These are phyloP conservation scores for Lampris incognitus DNA, from an alignment of 2,113 vertebrate genomes.

Conservation along the genomic window DNA sequence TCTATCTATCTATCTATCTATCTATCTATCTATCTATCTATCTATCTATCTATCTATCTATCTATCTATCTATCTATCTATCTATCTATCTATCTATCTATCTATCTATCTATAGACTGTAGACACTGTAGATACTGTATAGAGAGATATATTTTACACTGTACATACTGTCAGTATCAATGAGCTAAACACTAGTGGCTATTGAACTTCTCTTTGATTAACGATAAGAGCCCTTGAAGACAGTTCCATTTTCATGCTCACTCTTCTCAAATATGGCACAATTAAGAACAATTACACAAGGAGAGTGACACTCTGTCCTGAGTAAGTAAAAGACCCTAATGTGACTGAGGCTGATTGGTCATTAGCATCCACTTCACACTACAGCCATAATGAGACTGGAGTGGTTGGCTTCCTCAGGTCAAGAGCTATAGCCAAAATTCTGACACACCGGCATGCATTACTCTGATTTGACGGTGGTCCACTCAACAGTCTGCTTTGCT, in stretches of 20 bases:
- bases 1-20: too few relatives aligned
- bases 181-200: conserved; percentile 12
- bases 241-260: conserved; percentile 53
- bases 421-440: conserved; percentile 39
- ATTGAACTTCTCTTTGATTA: conserved; percentile 61
- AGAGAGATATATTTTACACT: neutral
- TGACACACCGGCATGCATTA: conserved; percentile 36
- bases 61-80: too few relatives aligned
- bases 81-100: too few relatives aligned
- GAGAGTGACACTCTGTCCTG: conserved; percentile 53
- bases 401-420: conserved; percentile 23
- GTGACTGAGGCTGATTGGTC: conserved; percentile 51
- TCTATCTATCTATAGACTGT: too few relatives aligned
- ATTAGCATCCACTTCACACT: conserved; percentile 39
- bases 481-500: conserved; percentile 10
- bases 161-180: conserved; percentile 26
- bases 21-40: too few relatives aligned
- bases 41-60: too few relatives aligned
- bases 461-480: conserved; percentile 40
- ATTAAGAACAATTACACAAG: conserved; percentile 72
- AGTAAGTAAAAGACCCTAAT: conserved; percentile 32
- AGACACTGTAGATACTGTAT: neutral
- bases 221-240: conserved; percentile 68
- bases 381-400: conserved; percentile 30
- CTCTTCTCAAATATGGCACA: conserved; percentile 59